Evolutionary conservation across 2,113 vertebrate genomes (phyloP).

Genomic region (Oreocharis arfaki): DNA sequence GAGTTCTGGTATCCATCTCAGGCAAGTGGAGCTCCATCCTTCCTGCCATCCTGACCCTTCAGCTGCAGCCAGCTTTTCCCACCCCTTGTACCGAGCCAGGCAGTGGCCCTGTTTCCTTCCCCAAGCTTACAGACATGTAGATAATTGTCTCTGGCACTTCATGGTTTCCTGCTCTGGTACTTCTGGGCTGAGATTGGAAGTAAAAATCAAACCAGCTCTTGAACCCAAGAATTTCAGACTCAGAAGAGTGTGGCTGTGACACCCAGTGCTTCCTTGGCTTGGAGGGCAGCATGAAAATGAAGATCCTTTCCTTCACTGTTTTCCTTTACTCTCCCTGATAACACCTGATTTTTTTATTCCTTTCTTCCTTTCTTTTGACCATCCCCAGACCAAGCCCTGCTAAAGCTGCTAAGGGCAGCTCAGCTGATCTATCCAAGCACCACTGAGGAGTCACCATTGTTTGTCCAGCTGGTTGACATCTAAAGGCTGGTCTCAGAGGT

Average conservation of each 20-base stretch:
- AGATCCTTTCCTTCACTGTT: not conserved
- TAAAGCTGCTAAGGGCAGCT: not conserved
- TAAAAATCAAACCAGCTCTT: not conserved
- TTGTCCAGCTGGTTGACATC: not conserved
- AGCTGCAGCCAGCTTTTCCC: not conserved
- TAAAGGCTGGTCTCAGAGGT: constrained; percentile 33
- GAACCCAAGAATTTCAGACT: not conserved
- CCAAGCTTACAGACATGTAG: not conserved
- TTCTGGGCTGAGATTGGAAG: not conserved
- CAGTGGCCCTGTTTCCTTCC: not conserved
- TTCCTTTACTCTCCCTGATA: not conserved
- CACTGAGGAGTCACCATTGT: not conserved
- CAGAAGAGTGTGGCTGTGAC: not conserved
- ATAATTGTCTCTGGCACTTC: not conserved
- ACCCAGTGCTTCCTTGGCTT: not conserved
- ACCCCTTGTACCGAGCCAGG: not conserved
- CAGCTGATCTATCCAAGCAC: not conserved
- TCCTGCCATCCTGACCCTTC: not conserved
- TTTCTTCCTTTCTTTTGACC: not conserved
- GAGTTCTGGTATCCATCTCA: not conserved
- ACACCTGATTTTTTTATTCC: not conserved
- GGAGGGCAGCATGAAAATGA: not conserved
- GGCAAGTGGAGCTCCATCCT: not conserved
- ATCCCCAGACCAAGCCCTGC: not conserved
- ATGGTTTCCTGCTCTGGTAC: not conserved